Evolutionary conservation across 2,888 invertebrate species (phyloP).

Genomic region (Hirtodrosophila confusa): DNA sequence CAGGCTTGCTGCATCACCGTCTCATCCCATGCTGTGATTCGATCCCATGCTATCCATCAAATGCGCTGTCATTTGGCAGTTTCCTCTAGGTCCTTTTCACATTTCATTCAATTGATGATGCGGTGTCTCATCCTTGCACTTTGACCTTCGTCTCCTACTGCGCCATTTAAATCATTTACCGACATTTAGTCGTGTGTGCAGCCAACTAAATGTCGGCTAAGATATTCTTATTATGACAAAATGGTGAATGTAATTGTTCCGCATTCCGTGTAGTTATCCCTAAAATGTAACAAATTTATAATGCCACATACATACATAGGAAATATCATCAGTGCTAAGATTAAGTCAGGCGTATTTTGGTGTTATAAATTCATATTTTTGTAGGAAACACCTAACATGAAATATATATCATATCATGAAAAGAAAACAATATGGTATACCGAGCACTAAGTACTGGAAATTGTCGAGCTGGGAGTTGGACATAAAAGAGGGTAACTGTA

Average conservation of each 20-base stretch:
- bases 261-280: too few relatives aligned
- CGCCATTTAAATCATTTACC: conserved; percentile 61
- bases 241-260: conserved; percentile 3
- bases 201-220: conserved; percentile 11
- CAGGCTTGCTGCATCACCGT: conserved; percentile 21
- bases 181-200: conserved; percentile 41
- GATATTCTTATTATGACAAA: neutral
- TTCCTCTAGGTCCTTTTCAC: conserved; percentile 37
- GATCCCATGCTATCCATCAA: conserved; percentile 49
- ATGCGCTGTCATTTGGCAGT: conserved; percentile 60
- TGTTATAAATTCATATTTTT: too few relatives aligned
- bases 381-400: too few relatives aligned
- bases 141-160: conserved; percentile 68
- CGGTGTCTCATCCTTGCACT: conserved; percentile 43
- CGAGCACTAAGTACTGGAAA: too few relatives aligned
- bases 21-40: conserved; percentile 10
- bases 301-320: too few relatives aligned
- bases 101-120: conserved; percentile 28
- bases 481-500: too few relatives aligned
- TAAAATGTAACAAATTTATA: too few relatives aligned
- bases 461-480: too few relatives aligned
- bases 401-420: too few relatives aligned
- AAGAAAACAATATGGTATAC: too few relatives aligned
- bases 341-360: too few relatives aligned
- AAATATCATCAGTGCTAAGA: too few relatives aligned